A percentile compares a stretch with the other conserved stretches of the same genome.
phyloP scores from a whole-genome alignment of 2,113 vertebrate genomes.

The Cheilinus undulatus region DNA sequence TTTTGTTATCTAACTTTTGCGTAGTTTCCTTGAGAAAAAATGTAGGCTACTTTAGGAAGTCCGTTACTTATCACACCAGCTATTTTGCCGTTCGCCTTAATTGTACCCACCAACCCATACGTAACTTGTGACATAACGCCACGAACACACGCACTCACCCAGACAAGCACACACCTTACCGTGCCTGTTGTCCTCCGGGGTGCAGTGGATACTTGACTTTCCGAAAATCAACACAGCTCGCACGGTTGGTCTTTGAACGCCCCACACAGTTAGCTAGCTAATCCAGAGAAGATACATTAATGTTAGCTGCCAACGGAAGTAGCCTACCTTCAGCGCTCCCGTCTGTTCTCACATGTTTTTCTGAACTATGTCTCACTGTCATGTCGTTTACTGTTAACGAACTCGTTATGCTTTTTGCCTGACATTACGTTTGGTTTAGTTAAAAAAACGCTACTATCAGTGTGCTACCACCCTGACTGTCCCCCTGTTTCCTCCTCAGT shows the following conservation, averaged over 20 bases:
- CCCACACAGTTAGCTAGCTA: conserved; percentile 7
- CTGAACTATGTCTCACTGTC: neutral
- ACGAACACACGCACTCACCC: neutral
- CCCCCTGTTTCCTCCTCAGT: neutral
- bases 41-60: too few species aligned
- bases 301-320: neutral
- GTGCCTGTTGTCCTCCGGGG: neutral
- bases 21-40: too few species aligned
- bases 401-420: neutral
- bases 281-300: neutral
- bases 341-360: neutral
- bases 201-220: neutral
- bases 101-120: neutral
- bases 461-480: neutral
- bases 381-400: neutral
- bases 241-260: neutral
- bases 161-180: conserved; percentile 33
- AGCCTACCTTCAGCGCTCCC: neutral
- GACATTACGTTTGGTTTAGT: neutral
- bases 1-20: too few species aligned
- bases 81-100: neutral
- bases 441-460: neutral
- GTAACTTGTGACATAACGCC: neutral
- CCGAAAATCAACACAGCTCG: neutral
- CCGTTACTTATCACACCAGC: neutral